Conservation (phyloP, 2,888 invertebrate species). For the Pomacea canaliculata region DNA sequence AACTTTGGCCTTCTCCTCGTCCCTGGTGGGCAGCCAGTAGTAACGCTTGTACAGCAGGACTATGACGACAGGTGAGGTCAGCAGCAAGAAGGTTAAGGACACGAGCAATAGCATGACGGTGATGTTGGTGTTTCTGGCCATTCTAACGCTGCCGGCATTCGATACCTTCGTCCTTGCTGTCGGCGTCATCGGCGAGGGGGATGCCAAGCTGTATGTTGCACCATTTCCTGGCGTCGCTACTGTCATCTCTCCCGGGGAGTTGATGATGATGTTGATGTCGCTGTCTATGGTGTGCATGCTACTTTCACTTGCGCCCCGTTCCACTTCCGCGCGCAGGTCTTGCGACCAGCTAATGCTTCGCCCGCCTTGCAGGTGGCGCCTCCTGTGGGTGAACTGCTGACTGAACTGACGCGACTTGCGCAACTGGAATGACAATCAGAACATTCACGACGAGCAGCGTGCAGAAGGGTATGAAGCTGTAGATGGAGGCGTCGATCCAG, state of each 20-base stretch:
- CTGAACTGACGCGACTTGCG: constrained; percentile 19
- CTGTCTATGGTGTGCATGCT: constrained; percentile 4
- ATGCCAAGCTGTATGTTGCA: not conserved
- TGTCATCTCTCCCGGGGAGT: not conserved
- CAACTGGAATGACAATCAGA: constrained; percentile 26
- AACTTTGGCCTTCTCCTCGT: constrained; percentile 15
- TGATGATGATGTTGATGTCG: not conserved
- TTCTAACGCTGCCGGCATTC: not conserved
- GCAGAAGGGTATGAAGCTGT: constrained; percentile 33
- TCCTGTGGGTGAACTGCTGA: constrained; percentile 12
- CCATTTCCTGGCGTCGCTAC: not conserved
- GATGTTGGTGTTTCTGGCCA: constrained; percentile 17
- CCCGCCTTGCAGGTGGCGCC: not conserved
- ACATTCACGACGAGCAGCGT: constrained; percentile 31
- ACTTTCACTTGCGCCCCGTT: not conserved
- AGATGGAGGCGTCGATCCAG: constrained; percentile 36
- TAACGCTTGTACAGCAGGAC: constrained; percentile 27
- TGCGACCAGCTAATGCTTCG: not conserved
- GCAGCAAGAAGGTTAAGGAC: constrained; percentile 32
- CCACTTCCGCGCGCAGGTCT: not conserved
- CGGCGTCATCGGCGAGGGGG: not conserved
- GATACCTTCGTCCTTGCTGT: not conserved
- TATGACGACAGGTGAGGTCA: constrained; percentile 31
- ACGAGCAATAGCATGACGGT: constrained; percentile 33
- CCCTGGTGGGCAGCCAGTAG: constrained; percentile 20